A percentile compares a stretch with the other conserved stretches of the same genome.
Conservation (phyloP, 2,113 vertebrate species). For the Anhinga rufa region DNA sequence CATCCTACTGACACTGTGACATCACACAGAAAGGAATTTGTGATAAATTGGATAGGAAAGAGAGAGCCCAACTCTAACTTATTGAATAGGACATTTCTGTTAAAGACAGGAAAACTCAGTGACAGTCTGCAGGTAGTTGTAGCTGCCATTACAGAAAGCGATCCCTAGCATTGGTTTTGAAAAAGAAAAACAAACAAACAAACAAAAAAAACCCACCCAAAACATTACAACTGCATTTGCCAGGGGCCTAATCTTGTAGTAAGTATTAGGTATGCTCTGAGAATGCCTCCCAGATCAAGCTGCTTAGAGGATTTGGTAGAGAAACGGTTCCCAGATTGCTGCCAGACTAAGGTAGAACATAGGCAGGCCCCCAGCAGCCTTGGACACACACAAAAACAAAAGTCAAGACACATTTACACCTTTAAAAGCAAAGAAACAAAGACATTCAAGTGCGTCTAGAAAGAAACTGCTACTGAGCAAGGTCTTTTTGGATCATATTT, state of each 20-base stretch:
- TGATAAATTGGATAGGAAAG: background rate
- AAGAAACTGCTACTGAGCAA: background rate
- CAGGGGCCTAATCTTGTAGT: background rate
- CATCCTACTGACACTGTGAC: background rate
- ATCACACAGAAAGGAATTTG: background rate
- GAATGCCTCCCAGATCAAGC: background rate
- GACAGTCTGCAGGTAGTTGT: background rate
- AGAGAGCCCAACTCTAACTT: background rate
- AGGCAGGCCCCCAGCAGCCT: background rate
- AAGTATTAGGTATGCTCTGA: background rate
- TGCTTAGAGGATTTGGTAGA: conserved; percentile 21
- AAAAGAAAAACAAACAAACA: background rate
- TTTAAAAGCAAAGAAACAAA: background rate
- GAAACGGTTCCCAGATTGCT: background rate
- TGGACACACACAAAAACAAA: background rate
- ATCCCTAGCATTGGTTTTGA: background rate
- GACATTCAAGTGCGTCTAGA: background rate
- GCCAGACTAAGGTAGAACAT: background rate
- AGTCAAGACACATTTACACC: background rate
- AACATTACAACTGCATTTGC: background rate
- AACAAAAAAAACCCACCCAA: background rate
- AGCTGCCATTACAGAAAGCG: background rate
- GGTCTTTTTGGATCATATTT: background rate
- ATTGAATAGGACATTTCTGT: background rate
- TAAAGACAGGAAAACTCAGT: background rate